These are phyloP conservation scores for Falcaria lacertinaria DNA, from an alignment of 2,888 invertebrate species.

Conservation along the genomic window DNA sequence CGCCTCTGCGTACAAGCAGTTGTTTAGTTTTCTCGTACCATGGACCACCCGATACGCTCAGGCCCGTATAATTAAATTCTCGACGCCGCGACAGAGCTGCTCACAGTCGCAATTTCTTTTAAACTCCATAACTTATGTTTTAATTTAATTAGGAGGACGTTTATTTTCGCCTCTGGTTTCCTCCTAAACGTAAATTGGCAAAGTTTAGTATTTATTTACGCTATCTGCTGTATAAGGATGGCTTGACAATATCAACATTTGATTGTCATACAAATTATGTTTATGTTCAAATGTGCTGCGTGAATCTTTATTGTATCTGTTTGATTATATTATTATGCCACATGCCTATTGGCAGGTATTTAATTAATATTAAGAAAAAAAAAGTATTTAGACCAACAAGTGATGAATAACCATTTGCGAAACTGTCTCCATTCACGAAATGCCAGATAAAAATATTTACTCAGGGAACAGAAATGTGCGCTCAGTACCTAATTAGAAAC, in stretches of 20 bases:
- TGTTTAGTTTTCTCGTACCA: neutral
- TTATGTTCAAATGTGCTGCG: conserved; percentile 8
- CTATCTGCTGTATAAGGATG: conserved; percentile 46
- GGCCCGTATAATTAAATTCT: conserved; percentile 55
- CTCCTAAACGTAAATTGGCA: conserved; percentile 55
- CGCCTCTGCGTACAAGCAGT: no score
- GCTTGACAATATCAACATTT: conserved; percentile 39
- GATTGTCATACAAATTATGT: conserved; percentile 14
- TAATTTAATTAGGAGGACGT: conserved; percentile 66
- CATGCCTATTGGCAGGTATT: no score
- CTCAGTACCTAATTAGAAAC: conserved; percentile 14
- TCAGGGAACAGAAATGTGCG: conserved; percentile 1
- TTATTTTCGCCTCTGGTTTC: conserved; percentile 53
- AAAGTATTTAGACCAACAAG: no score
- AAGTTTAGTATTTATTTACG: conserved; percentile 69
- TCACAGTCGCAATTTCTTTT: conserved; percentile 59
- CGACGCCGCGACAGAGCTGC: conserved; percentile 40
- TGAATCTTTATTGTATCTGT: no score
- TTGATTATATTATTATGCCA: no score
- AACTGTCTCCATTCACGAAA: neutral
- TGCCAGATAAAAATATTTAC: neutral
- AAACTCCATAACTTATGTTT: conserved; percentile 67
- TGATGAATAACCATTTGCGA: no score
- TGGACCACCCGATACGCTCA: no score
- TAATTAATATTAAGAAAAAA: no score